Base-by-base conservation (phyloP, 2,888 invertebrate genomes). In the Bibio marci region DNA sequence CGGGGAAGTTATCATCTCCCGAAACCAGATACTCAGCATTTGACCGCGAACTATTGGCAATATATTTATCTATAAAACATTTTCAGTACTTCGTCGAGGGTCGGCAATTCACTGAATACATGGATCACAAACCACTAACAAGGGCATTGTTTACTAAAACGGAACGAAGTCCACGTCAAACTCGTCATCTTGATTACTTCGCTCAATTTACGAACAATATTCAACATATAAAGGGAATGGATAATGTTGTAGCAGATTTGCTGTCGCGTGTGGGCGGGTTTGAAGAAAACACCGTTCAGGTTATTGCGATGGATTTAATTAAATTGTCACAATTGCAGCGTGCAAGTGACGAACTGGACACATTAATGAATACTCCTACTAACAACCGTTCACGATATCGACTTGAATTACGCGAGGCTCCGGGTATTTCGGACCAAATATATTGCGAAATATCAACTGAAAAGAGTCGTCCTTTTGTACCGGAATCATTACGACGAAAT, bases 11-110 rank as follows among this genome's bases (percentile, higher is more conserved):
- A 2, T 44, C 37, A 12, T 17, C 39, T 1, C 37, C 52, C 1
- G 47, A 54, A 40, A 28, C 3, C 2, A 50, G 47, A 17, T 54
- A 52, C 43, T 45, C 47, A 33, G 41, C 51, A 2, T 51, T 46
- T 37, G 49, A 50, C 18, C 30, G 47, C 6, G 50, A 53, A 39
- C 40, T 52, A 3, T 43, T 50, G 2, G 49, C 50, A 0, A 47
- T 51, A 4, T 52, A 48, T 31, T 30, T 38, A 3, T 42, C 47
- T 2, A 37, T 50, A 5, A 28, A 12, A 28, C 13, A n/a, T 28
- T 28, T 28, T 28, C 4, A n/a, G 13, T 12, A 28, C 11, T 28
- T 28, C 13, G 13, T 28, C 4, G 28, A 28, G 11, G 28, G 28
- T 28, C 5, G 12, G 4, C 28, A 5, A n/a, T 28, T 28, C 11